Evolutionary conservation across 1,140 invertebrate genomes (phyloP).

Genomic region (Heterodera carotae): DNA sequence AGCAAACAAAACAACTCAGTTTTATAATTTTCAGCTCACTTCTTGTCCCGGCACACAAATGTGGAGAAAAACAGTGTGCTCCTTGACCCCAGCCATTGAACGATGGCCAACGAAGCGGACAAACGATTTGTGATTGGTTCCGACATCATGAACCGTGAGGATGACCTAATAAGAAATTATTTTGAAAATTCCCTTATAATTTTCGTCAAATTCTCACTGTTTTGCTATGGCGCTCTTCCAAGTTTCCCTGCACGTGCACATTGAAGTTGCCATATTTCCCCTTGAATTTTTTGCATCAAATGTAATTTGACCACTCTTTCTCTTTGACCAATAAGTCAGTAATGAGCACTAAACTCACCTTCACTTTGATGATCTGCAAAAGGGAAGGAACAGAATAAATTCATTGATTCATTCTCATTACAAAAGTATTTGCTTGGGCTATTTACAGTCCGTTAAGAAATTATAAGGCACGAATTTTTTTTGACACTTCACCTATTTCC

Average conservation of each 20-base stretch:
- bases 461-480: no score
- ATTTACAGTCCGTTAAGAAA: no score
- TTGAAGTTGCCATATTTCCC: constrained; percentile 50
- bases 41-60: constrained; percentile 84
- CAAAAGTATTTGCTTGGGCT: no score
- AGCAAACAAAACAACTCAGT: no score
- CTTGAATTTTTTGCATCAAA: constrained; percentile 22
- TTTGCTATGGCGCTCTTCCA: constrained; percentile 61
- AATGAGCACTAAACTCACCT: constrained; percentile 12
- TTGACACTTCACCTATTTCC: no score
- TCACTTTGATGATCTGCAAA: constrained; percentile 20
- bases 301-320: background rate
- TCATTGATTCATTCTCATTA: background rate
- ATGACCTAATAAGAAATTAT: constrained; percentile 67
- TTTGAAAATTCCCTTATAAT: background rate
- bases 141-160: constrained; percentile 84
- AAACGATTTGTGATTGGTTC: constrained; percentile 75
- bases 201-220: constrained; percentile 67
- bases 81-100: constrained; percentile 81
- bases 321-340: no score
- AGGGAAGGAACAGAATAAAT: background rate
- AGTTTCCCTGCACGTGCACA: constrained; percentile 64
- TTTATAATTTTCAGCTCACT: background rate
- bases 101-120: constrained; percentile 74
- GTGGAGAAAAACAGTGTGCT: constrained; percentile 83